These are phyloP conservation scores for Ptychobarbus kaznakovi DNA, from an alignment of 2,797 vertebrate genomes.

Conservation along the genomic window DNA sequence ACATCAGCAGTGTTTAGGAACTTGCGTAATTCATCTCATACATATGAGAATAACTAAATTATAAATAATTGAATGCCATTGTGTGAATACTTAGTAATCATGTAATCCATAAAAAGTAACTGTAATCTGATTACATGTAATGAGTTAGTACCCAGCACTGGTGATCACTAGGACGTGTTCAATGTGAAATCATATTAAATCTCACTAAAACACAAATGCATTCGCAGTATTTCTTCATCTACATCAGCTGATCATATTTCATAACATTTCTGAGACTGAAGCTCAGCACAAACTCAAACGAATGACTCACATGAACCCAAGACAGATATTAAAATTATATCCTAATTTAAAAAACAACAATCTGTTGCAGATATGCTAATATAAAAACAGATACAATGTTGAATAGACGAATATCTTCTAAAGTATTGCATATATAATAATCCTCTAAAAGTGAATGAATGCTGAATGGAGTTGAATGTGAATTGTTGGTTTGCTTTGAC, in stretches of 20 bases:
- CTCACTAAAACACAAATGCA: neutral
- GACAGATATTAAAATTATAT: neutral
- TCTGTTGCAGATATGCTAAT: neutral
- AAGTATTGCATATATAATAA: conserved; percentile 71
- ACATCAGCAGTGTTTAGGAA: too few relatives aligned
- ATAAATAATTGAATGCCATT: too few relatives aligned
- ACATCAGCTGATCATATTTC: neutral
- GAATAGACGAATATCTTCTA: conserved; percentile 29
- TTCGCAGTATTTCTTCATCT: neutral
- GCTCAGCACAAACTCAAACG: neutral
- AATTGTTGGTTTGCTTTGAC: conserved; percentile 84
- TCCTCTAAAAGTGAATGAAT: conserved; percentile 56
- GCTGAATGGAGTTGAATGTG: conserved; percentile 38
- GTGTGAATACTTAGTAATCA: neutral
- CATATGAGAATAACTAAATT: too few relatives aligned
- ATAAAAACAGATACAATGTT: neutral
- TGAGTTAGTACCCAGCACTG: neutral
- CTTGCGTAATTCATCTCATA: too few relatives aligned
- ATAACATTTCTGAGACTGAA: neutral
- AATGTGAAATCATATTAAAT: neutral
- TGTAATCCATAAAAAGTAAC: neutral
- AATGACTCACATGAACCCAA: neutral
- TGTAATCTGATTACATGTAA: neutral
- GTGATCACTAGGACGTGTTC: neutral
- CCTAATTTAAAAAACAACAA: neutral